These are phyloP conservation scores for Vespertilio murinus DNA, from an alignment of 2,797 vertebrate genomes.

Conservation along the genomic window DNA sequence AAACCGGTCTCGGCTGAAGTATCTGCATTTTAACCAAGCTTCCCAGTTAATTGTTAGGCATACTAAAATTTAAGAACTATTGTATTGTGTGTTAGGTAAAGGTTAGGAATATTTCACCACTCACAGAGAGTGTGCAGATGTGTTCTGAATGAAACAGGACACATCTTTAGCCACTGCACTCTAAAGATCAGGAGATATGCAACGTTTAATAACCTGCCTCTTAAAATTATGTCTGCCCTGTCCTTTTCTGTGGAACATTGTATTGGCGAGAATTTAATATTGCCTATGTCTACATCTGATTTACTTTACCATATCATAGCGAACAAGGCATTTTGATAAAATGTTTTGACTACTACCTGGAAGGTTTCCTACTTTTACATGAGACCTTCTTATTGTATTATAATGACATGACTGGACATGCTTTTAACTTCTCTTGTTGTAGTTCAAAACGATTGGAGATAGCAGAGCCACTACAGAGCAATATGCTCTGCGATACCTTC, in stretches of 20 bases:
- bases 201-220: neutral
- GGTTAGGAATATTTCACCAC: neutral
- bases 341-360: neutral
- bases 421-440: neutral
- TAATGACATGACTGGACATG: neutral
- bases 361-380: neutral
- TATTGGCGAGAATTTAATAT: neutral
- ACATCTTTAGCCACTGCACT: neutral
- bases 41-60: neutral
- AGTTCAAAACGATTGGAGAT: neutral
- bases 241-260: neutral
- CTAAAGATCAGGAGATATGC: neutral
- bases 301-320: neutral
- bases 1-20: too few species aligned
- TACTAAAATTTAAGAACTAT: neutral
- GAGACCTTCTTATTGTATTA: neutral
- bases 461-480: constrained; percentile 7
- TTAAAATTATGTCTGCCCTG: neutral
- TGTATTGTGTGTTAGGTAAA: neutral
- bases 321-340: neutral
- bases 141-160: neutral
- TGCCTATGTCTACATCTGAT: neutral
- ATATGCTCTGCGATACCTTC: neutral
- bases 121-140: neutral
- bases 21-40: neutral